Base-by-base conservation (phyloP, 2,888 invertebrate genomes). In the Trypoxylon attenuatum region DNA sequence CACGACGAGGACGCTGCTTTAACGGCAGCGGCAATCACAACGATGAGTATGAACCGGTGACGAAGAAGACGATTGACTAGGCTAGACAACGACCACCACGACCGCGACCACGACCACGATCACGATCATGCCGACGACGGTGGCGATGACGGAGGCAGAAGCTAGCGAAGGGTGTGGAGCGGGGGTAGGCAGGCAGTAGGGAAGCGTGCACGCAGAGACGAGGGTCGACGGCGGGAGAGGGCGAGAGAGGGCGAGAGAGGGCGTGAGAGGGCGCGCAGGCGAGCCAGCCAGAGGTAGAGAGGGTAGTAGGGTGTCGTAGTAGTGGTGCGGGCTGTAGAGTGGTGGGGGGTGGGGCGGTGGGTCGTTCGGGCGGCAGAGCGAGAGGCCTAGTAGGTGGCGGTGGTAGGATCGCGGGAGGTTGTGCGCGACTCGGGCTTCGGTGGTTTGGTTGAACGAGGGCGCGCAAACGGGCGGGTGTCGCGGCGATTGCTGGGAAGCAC, bases 381-480 rank as follows among this genome's bases (percentile, higher is more conserved):
- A 42, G 65, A 51, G 60, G 60, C 38, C 25, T 21, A 25, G 60
- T 43, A 55, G 70, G 71, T 67, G 64, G 77, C 73, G 71, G 78
- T 73, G 74, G 78, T 74, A 75, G 69, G 71, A 78, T 75, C 52
- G 74, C 76, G 75, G 76, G 74, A 76, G 72, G 70, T 72, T 76
- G 77, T 47, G 64, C 66, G 61, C 60, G 58, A 42, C 49, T 65
- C 57, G 13, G 59, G 63, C 61, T 65, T 69, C 75, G 74, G 76
- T 77, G 78, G 77, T 82, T 79, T 65, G 75, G 73, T 79, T 77
- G 81, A 83, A 83, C 78, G 82, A 83, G 83, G 82, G 83, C 82
- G 82, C 82, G 78, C 75, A 64, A 74, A 74, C 75, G 76, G 68
- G 71, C 70, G 77, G 75, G 67, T 71, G 73, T 73, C 59, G 73